These are phyloP conservation scores for Rhyacophila evoluta DNA, from an alignment of 2,888 invertebrate genomes.

Conservation along the genomic window DNA sequence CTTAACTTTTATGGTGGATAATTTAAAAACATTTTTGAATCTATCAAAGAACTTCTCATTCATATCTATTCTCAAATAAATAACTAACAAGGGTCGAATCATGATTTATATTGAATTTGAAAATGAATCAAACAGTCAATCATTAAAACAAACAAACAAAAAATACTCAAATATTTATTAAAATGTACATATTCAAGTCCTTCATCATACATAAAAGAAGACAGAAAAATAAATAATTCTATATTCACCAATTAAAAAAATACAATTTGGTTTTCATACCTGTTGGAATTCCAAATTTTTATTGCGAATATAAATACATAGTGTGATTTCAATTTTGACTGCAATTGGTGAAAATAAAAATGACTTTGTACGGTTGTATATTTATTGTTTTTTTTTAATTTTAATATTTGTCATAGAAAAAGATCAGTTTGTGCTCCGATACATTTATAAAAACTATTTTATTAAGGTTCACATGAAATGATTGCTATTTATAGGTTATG, in stretches of 20 bases:
- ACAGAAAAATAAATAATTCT: not conserved
- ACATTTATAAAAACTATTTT: not conserved
- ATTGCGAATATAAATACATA: no score
- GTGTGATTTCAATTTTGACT: not conserved
- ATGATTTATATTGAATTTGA: not conserved
- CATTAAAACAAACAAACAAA: not conserved
- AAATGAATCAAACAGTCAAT: no score
- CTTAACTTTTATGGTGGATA: no score
- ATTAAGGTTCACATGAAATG: not conserved
- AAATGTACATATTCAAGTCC: not conserved
- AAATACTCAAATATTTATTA: not conserved
- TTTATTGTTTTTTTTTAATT: no score
- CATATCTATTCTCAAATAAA: not conserved
- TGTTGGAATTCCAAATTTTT: no score
- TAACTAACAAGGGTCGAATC: not conserved
- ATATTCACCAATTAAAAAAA: not conserved
- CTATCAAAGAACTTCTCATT: no score
- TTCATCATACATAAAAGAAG: not conserved
- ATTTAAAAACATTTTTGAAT: not conserved
- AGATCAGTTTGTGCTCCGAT: not conserved
- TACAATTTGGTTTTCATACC: no score
- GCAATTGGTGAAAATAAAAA: not conserved
- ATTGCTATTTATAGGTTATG: not conserved
- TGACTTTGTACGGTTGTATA: not conserved
- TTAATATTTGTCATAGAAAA: not conserved